Evolutionary conservation across 2,113 vertebrate genomes (phyloP).

Genomic region (Gila orcuttii): DNA sequence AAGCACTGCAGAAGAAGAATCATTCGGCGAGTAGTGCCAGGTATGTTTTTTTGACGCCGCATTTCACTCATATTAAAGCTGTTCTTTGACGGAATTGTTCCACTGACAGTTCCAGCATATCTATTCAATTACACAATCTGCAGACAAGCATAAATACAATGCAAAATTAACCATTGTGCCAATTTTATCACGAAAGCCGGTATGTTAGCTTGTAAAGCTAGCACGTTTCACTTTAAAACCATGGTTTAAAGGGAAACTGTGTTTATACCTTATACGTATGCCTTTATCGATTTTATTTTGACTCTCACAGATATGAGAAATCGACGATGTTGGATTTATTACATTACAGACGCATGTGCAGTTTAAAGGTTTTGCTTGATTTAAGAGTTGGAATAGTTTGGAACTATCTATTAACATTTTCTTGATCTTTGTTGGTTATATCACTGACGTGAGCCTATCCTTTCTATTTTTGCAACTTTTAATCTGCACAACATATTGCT

Average conservation of each 20-base stretch:
- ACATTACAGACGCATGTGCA: not conserved
- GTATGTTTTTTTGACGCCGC: not conserved
- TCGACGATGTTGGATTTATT: not conserved
- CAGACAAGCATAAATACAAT: not conserved
- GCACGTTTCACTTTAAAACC: not conserved
- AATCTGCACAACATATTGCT: not conserved
- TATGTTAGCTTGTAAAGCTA: conserved; percentile 1
- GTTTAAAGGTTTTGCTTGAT: not conserved
- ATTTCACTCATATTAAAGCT: not conserved
- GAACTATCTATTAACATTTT: not conserved
- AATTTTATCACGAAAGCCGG: not conserved
- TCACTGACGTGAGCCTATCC: not conserved
- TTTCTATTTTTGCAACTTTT: not conserved
- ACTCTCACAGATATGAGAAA: not conserved
- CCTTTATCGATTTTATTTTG: not conserved
- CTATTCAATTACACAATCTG: not conserved
- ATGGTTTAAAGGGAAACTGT: not conserved
- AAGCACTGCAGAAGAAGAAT: not conserved
- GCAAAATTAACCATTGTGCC: not conserved
- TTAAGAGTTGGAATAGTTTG: not conserved
- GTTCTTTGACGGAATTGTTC: not conserved
- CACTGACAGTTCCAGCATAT: not conserved
- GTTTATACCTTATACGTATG: not conserved
- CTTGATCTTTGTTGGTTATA: not conserved
- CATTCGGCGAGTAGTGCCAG: not conserved